Evolutionary conservation across 2,888 invertebrate genomes (phyloP).

Genomic region (Drosophila multiciliata): DNA sequence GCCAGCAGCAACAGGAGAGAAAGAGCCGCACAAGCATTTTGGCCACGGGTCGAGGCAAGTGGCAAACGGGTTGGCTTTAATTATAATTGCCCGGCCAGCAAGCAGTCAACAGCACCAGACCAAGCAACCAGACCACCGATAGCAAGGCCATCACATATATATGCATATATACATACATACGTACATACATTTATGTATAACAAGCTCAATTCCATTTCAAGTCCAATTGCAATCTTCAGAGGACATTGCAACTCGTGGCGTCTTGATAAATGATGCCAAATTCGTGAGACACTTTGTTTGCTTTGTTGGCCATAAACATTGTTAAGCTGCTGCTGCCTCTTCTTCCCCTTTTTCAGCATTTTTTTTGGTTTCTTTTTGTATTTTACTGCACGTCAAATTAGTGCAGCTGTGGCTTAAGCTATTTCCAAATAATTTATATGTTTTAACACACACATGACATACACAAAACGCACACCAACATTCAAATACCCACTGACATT

Average conservation of each 20-base stretch:
- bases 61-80: conserved; percentile 74
- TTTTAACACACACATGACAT: conserved; percentile 13
- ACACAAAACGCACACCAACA: background rate
- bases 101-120: background rate
- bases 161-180: background rate
- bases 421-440: conserved; percentile 58
- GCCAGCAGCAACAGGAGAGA: conserved; percentile 31
- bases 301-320: conserved; percentile 24
- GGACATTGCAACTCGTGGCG: conserved; percentile 49
- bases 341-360: background rate
- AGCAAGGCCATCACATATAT: conserved; percentile 20
- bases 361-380: background rate
- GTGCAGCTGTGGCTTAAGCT: conserved; percentile 33
- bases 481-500: background rate
- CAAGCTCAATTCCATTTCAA: conserved; percentile 35
- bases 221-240: conserved; percentile 32
- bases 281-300: conserved; percentile 71
- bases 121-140: conserved; percentile 12
- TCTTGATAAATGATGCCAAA: conserved; percentile 79
- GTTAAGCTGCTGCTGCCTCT: conserved; percentile 1
- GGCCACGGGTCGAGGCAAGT: conserved; percentile 49
- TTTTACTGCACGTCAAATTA: conserved; percentile 57
- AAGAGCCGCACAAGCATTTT: conserved; percentile 15
- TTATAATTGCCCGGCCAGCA: conserved; percentile 69
- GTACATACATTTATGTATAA: conserved; percentile 6